Conservation (phyloP, 2,113 vertebrate genomes). For the Seriola quinqueradiata region DNA sequence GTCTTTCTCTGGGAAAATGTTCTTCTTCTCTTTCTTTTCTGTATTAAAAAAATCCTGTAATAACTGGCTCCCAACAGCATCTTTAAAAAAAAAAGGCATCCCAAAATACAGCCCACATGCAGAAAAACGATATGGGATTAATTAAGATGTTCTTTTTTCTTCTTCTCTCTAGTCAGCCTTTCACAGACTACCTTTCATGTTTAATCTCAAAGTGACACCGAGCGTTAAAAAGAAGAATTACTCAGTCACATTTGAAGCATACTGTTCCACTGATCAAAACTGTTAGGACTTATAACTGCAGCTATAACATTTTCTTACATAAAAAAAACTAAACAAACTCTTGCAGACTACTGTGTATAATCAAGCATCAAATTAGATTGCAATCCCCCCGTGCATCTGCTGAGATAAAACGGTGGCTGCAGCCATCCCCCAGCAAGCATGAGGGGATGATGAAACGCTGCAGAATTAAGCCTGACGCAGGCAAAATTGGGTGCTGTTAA, state of each 20-base stretch:
- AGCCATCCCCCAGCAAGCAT: background rate
- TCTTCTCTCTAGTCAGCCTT: background rate
- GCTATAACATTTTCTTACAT: background rate
- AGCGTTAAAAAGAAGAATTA: constrained; percentile 12
- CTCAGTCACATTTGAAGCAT: background rate
- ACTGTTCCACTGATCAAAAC: constrained; percentile 2
- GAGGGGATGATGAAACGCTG: constrained; percentile 42
- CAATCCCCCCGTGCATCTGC: constrained; percentile 25
- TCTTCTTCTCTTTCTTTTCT: background rate
- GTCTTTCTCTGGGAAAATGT: background rate
- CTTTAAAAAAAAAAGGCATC: no score
- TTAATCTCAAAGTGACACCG: constrained; percentile 1
- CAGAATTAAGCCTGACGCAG: constrained; percentile 51
- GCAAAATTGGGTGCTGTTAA: constrained; percentile 45
- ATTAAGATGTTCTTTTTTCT: background rate
- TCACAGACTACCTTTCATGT: background rate
- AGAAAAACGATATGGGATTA: background rate
- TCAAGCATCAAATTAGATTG: constrained; percentile 14
- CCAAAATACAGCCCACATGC: no score
- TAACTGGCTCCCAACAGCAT: no score
- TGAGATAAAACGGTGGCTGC: constrained; percentile 37
- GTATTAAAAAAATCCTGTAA: no score
- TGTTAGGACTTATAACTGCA: background rate
- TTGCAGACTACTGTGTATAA: background rate
- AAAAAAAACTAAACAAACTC: background rate